Evolutionary conservation across 1,140 invertebrate genomes (phyloP).

Genomic region (Heliconius nattereri): DNA sequence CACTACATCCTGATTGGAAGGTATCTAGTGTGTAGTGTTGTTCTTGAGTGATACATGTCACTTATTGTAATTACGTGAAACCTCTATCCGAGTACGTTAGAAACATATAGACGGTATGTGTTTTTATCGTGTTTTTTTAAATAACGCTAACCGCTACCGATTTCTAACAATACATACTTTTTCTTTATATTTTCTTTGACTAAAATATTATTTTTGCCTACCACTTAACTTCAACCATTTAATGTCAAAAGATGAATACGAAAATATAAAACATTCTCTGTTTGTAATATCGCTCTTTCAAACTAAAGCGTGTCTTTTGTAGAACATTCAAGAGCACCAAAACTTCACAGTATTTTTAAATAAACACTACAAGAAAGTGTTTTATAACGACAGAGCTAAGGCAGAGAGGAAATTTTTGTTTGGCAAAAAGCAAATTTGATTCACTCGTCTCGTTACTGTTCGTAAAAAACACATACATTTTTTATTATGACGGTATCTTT

Average conservation of each 20-base stretch:
- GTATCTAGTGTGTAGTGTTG: no score
- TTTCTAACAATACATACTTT: not conserved
- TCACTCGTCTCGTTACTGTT: not conserved
- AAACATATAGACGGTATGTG: no score
- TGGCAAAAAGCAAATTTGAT: not conserved
- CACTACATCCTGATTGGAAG: no score
- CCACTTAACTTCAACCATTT: not conserved
- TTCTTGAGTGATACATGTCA: no score
- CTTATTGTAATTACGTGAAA: no score
- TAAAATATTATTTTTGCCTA: not conserved
- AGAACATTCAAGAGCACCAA: slow-evolving; percentile 12
- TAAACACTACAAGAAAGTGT: slow-evolving; percentile 21
- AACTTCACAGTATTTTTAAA: slow-evolving; percentile 27
- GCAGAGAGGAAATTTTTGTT: not conserved
- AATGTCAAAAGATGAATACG: not conserved
- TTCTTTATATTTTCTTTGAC: not conserved
- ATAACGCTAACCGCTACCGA: no score
- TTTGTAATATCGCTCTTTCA: slow-evolving; percentile 17
- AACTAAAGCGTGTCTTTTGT: slow-evolving; percentile 22
- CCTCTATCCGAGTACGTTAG: no score
- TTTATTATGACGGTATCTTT: not conserved
- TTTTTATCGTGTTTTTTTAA: no score
- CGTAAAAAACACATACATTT: not conserved
- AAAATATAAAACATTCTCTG: slow-evolving; percentile 19
- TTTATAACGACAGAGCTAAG: slow-evolving; percentile 17